These are phyloP conservation scores for Trichechus manatus DNA, from an alignment of 2,113 vertebrate species.

Conservation along the genomic window DNA sequence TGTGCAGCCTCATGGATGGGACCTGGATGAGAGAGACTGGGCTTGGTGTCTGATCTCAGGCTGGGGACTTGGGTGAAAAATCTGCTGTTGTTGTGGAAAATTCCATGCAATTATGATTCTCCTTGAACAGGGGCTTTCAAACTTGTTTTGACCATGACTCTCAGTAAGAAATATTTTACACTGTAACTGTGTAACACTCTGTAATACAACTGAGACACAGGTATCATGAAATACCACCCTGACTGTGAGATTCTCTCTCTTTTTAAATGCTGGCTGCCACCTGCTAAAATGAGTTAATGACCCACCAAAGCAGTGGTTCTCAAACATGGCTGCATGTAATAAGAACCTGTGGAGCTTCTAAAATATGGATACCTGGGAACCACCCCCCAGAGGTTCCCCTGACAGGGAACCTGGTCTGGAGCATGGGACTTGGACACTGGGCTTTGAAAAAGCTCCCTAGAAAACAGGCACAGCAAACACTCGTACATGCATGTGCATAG, in stretches of 20 bases:
- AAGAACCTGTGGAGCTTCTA: not conserved
- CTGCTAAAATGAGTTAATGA: not conserved
- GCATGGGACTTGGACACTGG: not conserved
- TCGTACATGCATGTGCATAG: not conserved
- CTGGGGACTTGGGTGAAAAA: not conserved
- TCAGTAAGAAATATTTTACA: not conserved
- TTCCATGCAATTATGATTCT: not conserved
- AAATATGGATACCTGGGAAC: not conserved
- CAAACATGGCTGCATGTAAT: not conserved
- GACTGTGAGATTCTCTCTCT: not conserved
- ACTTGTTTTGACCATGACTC: not conserved
- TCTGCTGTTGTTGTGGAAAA: not conserved
- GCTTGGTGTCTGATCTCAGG: not conserved
- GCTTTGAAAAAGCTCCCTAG: not conserved
- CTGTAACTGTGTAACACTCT: fast-evolving
- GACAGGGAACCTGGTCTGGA: not conserved
- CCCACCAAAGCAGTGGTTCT: not conserved
- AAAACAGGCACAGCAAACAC: not conserved
- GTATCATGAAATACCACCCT: not conserved
- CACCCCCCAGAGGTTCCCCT: not conserved
- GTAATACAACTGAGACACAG: not conserved
- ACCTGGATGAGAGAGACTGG: not conserved
- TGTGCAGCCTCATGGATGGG: fast-evolving
- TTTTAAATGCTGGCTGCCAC: not conserved
- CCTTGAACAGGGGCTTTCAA: not conserved